Evolutionary conservation across 2,888 invertebrate species (phyloP), one percentile per base, ranked within the genome.

Genomic region (Cerastoderma edule): DNA sequence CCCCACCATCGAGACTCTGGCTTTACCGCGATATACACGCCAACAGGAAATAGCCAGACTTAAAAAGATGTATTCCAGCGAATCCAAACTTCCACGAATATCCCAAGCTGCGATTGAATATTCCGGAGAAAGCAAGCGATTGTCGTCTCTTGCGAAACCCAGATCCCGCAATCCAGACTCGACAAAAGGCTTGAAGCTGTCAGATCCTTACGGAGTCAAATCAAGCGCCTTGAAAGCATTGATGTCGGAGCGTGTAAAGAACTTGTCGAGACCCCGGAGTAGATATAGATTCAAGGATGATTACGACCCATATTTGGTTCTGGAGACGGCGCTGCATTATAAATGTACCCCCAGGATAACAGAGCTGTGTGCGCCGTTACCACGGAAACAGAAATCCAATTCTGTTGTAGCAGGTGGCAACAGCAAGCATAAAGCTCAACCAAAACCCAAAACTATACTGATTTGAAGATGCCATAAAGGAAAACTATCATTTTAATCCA

Each of bases 1-100:
- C 1, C 0, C 69, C 16, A 53, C n/a, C 32, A 44, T 72, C 4
- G 78, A 73, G 56, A 13, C 39, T 1, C 56, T 78, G 0, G 73
- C 78, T 28, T 35, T 44, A 39, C 78, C 78, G 2, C 28, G 78
- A 46, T 73, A 67, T 30, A 78, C 71, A 4, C 66, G 74, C n/a
- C 22, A 44, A n/a, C 70, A 71, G 27, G 78, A 78, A 35, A 28
- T 48, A 22, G 44, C 13, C 1, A 24, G 73, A 39, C 33, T 50
- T 22, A 69, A 64, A 6, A 35, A 44, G 10, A 67, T 67, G 33
- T 73, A 64, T 48, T 13, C 60, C 10, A 60, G 54, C 13, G 63
- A 70, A 22, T 53, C 46, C 16, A 35, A 53, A n/a, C 16, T 72
- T 13, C 54, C 72, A 13, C 28, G 30, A 8, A 44, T 67, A 27